phyloP scores from a whole-genome alignment of 2,888 invertebrate genomes.

The Clanis bilineata region DNA sequence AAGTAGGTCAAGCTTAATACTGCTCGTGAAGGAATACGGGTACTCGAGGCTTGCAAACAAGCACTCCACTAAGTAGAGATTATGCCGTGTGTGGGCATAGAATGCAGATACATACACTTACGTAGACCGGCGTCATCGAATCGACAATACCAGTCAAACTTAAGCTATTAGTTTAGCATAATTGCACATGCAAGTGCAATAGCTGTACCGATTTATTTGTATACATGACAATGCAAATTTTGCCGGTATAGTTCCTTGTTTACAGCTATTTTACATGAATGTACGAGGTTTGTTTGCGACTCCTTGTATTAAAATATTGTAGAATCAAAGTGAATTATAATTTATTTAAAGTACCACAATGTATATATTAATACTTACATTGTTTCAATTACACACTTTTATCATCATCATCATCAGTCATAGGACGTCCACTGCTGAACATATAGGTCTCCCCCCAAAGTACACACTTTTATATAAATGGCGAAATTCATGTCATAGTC shows the following conservation, averaged over 20 bases:
- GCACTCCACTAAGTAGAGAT: conserved; percentile 25
- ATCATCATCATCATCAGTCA: too few species aligned
- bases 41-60: conserved; percentile 20
- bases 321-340: too few species aligned
- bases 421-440: too few species aligned
- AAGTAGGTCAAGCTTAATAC: conserved; percentile 27
- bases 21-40: conserved; percentile 26
- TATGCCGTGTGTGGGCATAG: conserved; percentile 16
- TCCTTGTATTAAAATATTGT: too few species aligned
- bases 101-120: background rate
- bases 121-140: background rate
- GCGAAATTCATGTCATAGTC: too few species aligned
- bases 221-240: background rate
- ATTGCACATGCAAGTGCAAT: background rate
- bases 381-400: too few species aligned
- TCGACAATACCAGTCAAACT: background rate
- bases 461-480: too few species aligned
- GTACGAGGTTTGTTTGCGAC: too few species aligned
- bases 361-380: too few species aligned
- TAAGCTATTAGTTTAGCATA: background rate
- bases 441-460: too few species aligned
- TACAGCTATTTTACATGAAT: too few species aligned
- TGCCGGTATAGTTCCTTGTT: background rate
- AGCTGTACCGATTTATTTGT: background rate
- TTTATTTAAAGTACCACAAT: too few species aligned